Evolutionary conservation across 2,113 vertebrate genomes (phyloP), one percentile per base, ranked within the genome.

Genomic region (Mesocricetus auratus): DNA sequence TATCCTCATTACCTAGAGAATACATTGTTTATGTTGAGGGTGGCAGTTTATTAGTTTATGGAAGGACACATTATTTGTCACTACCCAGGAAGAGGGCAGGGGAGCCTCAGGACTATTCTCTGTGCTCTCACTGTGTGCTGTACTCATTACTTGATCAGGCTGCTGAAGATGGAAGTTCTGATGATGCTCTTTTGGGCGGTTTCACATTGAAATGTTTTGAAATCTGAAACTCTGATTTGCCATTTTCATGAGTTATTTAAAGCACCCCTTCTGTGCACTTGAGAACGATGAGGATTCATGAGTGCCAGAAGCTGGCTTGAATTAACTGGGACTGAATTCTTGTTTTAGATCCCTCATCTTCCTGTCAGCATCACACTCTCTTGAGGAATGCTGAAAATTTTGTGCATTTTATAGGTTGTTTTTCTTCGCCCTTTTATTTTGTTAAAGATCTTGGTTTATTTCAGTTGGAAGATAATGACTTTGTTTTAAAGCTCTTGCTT

Each of bases 191-290:
- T 95, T 97, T 94, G 68, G 56, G 86, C 92, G 89, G 86, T 78
- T 97, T 95, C 89, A 89, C 89, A 93, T 53, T 75, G 96, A 97
- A 94, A 85, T 96, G 96, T 98, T 97, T 97, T 96, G 94, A 96
- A 97, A 95, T 95, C 86, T 88, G 92, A 89, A 96, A 92, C 89
- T 96, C 69, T 92, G 91, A 95, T 97, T 94, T 96, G 96, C 96
- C 95, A 96, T 97, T 98, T 97, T 89, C 50, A 62, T 3, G 24
- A 95, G 97, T 95, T 98, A 97, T 98, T 98, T 97, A 97, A 97
- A 97, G 95, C 56, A 71, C 74, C 95, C 96, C 96, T 96, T 97
- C 95, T 97, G 97, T 89, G 96, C 86, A 91, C 16, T 96, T 94
- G 86, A 96, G 91, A 97, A 95, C 7, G 92, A 79, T 94, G 77